A percentile compares a stretch with the other conserved stretches of the same genome.
phyloP scores from a whole-genome alignment of 2,888 invertebrate species.

The Laspeyria flexula region DNA sequence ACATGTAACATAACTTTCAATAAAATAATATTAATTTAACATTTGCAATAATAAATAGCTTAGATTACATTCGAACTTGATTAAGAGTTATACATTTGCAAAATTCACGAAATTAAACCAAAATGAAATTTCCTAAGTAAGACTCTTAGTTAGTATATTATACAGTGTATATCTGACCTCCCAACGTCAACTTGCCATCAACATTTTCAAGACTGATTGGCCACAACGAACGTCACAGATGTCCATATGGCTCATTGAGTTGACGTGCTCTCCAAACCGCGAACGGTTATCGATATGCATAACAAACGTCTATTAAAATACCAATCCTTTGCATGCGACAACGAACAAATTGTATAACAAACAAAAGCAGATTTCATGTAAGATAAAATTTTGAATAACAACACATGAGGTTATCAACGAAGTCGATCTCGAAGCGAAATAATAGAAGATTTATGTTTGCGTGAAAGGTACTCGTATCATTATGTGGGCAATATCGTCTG shows the following conservation, averaged over 20 bases:
- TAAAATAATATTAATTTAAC: too few species aligned
- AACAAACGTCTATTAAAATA: slow-evolving; percentile 1
- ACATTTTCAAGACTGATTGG: slow-evolving; percentile 6
- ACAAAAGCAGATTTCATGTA: neutral
- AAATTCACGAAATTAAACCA: too few species aligned
- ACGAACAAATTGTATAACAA: neutral
- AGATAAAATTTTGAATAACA: neutral
- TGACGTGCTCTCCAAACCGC: slow-evolving; percentile 4
- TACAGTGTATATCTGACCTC: neutral
- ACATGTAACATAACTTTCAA: too few species aligned
- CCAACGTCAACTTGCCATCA: neutral
- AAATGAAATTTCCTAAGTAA: too few species aligned
- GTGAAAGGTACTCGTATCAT: neutral
- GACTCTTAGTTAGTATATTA: too few species aligned
- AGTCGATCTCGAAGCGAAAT: neutral
- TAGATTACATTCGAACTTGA: too few species aligned
- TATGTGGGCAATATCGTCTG: neutral
- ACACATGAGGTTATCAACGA: neutral
- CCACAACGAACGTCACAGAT: slow-evolving; percentile 3
- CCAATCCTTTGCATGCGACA: neutral
- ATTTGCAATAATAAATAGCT: too few species aligned
- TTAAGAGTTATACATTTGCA: too few species aligned
- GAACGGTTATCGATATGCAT: slow-evolving; percentile 7
- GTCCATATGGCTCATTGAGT: slow-evolving; percentile 5
- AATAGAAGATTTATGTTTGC: neutral